Evolutionary conservation across 2,113 vertebrate genomes (phyloP), one percentile per base, ranked within the genome.

Genomic region (Nerophis lumbriciformis): DNA sequence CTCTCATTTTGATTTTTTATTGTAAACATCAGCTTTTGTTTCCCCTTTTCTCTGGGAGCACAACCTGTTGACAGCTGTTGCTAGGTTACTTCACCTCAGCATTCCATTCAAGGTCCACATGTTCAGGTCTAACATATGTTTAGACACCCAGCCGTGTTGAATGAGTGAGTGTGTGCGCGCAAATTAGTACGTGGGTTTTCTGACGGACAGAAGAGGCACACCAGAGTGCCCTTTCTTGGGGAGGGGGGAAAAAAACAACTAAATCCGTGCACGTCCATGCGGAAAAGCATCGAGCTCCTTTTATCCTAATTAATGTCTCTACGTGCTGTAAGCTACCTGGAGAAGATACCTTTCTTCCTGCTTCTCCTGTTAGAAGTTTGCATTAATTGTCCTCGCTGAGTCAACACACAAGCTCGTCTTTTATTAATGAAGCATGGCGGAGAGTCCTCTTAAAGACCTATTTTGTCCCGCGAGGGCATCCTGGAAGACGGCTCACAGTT

Each of bases 31-130:
- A 44, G 28, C 44, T 12, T n/a, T n/a, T n/a, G 21, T 60, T 8
- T 36, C 79, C 72, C 69, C 71, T 78, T 71, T 19, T 67, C 64
- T 69, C 65, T 59, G 53, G 58, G 12, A 66, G 61, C 69, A 28
- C 68, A 82, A 80, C 81, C 80, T 85, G 82, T 85, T 82, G 65
- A 59, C 67, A 59, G 72, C 79, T 66, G 85, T 88, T 88, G 85
- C 87, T 88, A 86, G 82, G 87, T 82, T 87, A 88, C 87, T 65
- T 76, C 59, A 76, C 71, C 74, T 66, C 61, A 62, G 59, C 65
- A 44, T 59, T 54, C 36, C 6, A 1, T 69, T 75, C 75, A 69
- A 75, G 48, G 53, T 61, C 19, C 36, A 1, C n/a, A 12, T 19
- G 36, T 50, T 50, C 36, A 11, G 6, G 16, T 11, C 4, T 16